A percentile compares a stretch with the other conserved stretches of the same genome.
Evolutionary conservation across 1,140 invertebrate genomes (phyloP).

Genomic region (Scaptomyza pallida): DNA sequence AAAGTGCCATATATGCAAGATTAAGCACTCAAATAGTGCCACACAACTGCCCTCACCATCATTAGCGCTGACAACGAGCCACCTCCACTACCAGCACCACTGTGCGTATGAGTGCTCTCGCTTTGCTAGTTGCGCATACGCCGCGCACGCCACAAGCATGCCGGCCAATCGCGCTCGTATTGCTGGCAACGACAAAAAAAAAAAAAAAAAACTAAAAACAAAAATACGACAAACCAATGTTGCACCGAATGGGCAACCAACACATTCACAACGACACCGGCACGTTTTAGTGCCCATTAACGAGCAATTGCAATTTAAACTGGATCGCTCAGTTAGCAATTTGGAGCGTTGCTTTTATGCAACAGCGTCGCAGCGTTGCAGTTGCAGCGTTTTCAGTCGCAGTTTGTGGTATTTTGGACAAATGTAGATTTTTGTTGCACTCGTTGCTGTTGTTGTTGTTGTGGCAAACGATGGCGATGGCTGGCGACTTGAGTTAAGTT

Average conservation of each 20-base stretch:
- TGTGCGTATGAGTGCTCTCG: conserved; percentile 66
- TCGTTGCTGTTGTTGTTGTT: conserved; percentile 24
- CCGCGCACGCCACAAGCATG: conserved; percentile 65
- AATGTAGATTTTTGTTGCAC: conserved; percentile 69
- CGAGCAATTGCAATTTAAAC: conserved; percentile 84
- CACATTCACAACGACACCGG: conserved; percentile 64
- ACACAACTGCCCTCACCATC: conserved; percentile 22
- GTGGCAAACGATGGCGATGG: conserved; percentile 33
- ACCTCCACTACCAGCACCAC: conserved; percentile 24
- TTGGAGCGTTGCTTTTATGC: conserved; percentile 83
- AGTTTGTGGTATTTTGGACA: conserved; percentile 75
- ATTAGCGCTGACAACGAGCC: conserved; percentile 18
- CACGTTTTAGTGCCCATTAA: conserved; percentile 84
- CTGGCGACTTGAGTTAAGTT: conserved; percentile 2
- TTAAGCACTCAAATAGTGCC: conserved; percentile 29
- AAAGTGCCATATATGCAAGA: conserved; percentile 28
- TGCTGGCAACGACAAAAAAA: conserved; percentile 47
- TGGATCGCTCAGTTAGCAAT: conserved; percentile 83
- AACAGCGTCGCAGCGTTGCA: conserved; percentile 53
- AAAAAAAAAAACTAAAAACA: conserved; percentile 21
- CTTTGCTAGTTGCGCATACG: conserved; percentile 66
- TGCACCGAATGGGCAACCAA: conserved; percentile 16
- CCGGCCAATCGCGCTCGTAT: conserved; percentile 55
- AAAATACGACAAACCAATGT: conserved; percentile 1
- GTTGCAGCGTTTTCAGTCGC: conserved; percentile 51